Conservation (phyloP, 2,113 vertebrate species). For the Dendropsophus ebraccatus region DNA sequence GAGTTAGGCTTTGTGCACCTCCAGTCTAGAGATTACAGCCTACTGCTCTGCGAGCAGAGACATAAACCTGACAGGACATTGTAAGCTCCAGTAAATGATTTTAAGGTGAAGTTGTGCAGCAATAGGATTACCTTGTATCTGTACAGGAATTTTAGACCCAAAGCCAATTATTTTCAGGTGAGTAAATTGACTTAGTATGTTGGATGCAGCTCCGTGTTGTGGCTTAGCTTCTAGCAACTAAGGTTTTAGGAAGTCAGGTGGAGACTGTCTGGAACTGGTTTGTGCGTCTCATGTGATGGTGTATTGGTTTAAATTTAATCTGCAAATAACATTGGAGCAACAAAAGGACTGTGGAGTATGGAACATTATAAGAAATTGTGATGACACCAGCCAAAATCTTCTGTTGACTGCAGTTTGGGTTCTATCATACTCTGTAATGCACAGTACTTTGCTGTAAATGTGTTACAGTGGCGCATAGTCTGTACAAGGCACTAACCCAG, state of each 20-base stretch:
- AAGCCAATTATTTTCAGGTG: conserved; percentile 4
- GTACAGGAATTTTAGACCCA: not conserved
- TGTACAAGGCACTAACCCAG: not conserved
- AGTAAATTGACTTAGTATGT: conserved; percentile 22
- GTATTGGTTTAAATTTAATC: not conserved
- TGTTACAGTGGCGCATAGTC: too few species aligned
- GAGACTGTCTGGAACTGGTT: not conserved
- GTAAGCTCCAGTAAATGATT: not conserved
- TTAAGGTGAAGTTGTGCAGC: not conserved
- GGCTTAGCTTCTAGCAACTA: not conserved
- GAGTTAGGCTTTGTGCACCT: not conserved
- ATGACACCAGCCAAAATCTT: too few species aligned
- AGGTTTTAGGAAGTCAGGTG: not conserved
- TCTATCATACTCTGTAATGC: too few species aligned
- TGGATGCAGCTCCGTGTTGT: not conserved
- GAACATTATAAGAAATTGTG: too few species aligned
- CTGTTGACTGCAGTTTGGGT: too few species aligned
- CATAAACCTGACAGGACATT: not conserved
- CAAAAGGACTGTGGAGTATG: too few species aligned
- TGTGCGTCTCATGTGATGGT: too few species aligned
- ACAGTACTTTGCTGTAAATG: too few species aligned
- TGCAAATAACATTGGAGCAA: not conserved
- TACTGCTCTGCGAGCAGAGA: not conserved
- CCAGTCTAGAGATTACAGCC: not conserved
- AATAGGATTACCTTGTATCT: conserved; percentile 11